phyloP scores from a whole-genome alignment of 2,797 vertebrate species.

The Pseudopleuronectes americanus region DNA sequence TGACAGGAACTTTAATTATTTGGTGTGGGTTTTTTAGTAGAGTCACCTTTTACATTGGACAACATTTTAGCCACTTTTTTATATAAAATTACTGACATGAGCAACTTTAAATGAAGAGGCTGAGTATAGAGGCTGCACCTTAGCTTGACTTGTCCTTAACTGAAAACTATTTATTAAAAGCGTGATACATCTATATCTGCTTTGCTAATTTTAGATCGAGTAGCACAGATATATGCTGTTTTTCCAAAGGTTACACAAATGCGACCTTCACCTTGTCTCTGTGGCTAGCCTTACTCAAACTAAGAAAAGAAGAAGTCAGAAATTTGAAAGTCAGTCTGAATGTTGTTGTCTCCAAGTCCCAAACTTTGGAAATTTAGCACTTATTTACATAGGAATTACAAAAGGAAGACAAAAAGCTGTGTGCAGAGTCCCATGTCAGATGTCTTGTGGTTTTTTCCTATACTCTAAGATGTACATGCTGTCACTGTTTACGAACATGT shows the following conservation, averaged over 20 bases:
- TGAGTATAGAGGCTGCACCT: not conserved
- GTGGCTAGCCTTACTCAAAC: not conserved
- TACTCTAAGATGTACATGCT: too few species aligned
- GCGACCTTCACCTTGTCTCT: constrained; percentile 17
- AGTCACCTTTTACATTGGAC: too few species aligned
- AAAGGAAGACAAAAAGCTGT: too few species aligned
- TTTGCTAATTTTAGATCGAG: constrained; percentile 22
- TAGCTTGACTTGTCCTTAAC: not conserved
- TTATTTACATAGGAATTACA: too few species aligned
- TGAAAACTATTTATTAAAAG: constrained; percentile 7
- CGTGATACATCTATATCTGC: constrained; percentile 1
- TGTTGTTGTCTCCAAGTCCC: too few species aligned
- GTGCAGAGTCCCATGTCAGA: too few species aligned
- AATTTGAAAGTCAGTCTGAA: too few species aligned
- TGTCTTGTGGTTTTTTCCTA: too few species aligned
- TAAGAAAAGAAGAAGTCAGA: not conserved
- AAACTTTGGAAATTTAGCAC: too few species aligned
- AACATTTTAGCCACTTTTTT: not conserved
- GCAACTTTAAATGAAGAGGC: not conserved
- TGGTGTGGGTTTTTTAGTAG: too few species aligned
- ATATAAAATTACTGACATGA: not conserved
- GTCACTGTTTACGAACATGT: too few species aligned
- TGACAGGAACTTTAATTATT: too few species aligned
- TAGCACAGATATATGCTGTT: constrained; percentile 6
- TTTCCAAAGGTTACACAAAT: not conserved